These are phyloP conservation scores for Lacerta agilis DNA, from an alignment of 2,797 vertebrate genomes.

Conservation along the genomic window DNA sequence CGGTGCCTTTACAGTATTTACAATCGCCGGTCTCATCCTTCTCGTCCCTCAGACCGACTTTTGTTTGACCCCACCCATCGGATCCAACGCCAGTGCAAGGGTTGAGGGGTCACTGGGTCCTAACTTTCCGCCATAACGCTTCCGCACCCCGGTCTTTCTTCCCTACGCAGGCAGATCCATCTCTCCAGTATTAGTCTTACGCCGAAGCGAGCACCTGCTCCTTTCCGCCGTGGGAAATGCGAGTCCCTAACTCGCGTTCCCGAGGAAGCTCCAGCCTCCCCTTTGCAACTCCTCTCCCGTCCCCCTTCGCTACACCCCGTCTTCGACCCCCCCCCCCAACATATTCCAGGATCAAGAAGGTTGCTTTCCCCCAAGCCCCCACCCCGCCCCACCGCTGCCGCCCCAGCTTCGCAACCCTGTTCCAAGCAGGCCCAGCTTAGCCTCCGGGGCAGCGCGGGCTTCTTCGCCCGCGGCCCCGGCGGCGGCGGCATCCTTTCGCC, in stretches of 20 bases:
- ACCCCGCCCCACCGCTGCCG: neutral
- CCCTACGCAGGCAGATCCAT: no score
- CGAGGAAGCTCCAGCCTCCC: constrained; percentile 25
- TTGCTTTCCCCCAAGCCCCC: neutral
- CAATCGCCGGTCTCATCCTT: neutral
- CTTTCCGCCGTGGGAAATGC: neutral
- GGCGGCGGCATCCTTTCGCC: neutral
- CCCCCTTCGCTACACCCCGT: neutral
- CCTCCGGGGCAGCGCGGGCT: neutral
- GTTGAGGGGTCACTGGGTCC: neutral
- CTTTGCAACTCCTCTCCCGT: neutral
- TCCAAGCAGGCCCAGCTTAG: constrained; percentile 6
- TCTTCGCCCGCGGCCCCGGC: accelerated
- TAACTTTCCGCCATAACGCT: neutral
- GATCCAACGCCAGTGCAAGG: neutral
- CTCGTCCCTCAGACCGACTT: neutral
- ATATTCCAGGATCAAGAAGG: no score
- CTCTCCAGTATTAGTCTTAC: neutral
- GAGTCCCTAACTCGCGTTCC: neutral
- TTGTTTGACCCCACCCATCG: neutral
- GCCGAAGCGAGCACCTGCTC: constrained; percentile 21
- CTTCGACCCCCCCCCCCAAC: neutral
- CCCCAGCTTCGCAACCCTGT: neutral
- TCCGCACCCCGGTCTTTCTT: neutral
- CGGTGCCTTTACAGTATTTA: no score